Percentiles rank a stretch among this genome's conserved stretches.
These are phyloP conservation scores for Tarsius wallacei DNA, from an alignment of 2,797 vertebrate species.

Conservation along the genomic window DNA sequence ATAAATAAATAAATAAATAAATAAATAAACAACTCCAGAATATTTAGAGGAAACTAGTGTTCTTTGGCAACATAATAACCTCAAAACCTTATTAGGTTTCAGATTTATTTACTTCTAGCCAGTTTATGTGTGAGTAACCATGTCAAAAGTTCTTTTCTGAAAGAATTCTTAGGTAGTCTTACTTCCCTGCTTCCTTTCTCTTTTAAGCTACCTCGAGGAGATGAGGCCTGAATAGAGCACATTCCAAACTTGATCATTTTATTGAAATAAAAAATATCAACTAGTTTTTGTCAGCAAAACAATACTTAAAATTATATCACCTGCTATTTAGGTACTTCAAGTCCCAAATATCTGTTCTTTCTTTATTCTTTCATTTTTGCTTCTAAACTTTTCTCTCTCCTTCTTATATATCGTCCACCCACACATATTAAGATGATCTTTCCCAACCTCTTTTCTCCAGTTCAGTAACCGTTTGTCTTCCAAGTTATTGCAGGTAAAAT, in stretches of 20 bases:
- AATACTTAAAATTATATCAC: background rate
- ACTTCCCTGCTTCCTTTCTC: background rate
- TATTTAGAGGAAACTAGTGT: background rate
- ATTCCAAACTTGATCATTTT: background rate
- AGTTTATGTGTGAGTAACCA: background rate
- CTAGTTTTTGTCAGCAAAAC: background rate
- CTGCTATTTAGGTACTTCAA: background rate
- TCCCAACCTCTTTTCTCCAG: background rate
- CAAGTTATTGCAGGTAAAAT: background rate
- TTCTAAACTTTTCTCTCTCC: background rate
- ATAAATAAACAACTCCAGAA: background rate
- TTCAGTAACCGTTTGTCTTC: background rate
- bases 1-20: background rate
- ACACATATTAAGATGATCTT: background rate
- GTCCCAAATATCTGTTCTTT: background rate
- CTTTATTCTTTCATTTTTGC: background rate
- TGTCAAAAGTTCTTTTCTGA: background rate
- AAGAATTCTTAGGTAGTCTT: background rate
- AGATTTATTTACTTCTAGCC: background rate
- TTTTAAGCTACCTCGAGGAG: background rate
- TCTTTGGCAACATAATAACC: slow-evolving; percentile 1
- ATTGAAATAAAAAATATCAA: background rate
- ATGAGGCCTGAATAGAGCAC: background rate
- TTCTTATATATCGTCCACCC: background rate
- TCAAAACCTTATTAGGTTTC: background rate